Conservation (phyloP, 2,113 vertebrate species). For the Phalacrocorax aristotelis region DNA sequence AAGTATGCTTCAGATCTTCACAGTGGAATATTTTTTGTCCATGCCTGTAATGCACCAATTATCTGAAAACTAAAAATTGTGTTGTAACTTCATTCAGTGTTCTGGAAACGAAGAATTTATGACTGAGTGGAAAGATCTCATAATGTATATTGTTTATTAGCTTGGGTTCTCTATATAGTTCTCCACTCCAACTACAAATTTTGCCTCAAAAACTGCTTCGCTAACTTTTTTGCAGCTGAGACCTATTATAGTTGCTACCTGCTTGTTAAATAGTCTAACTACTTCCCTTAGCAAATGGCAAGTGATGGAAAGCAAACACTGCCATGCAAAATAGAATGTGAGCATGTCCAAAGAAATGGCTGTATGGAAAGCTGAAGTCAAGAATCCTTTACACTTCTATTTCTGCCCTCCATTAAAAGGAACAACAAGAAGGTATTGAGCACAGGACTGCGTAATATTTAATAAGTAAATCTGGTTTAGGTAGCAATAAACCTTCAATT, state of each 20-base stretch:
- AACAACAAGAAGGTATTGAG: not conserved
- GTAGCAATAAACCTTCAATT: not conserved
- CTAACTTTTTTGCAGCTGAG: not conserved
- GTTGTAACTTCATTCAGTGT: not conserved
- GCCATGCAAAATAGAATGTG: not conserved
- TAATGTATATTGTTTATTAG: not conserved
- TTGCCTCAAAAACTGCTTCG: not conserved
- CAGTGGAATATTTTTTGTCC: not conserved
- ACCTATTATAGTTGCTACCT: not conserved
- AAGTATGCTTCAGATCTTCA: not conserved
- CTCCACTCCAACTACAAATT: not conserved
- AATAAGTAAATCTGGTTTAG: not conserved
- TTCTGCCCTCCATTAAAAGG: not conserved
- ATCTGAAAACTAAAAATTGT: not conserved
- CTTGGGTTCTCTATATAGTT: not conserved
- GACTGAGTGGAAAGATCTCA: not conserved
- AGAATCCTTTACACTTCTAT: not conserved
- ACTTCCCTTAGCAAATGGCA: not conserved
- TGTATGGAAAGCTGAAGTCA: not conserved
- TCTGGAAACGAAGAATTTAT: not conserved
- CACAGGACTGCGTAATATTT: not conserved
- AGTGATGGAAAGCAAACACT: not conserved
- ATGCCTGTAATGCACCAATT: not conserved
- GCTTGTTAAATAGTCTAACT: not conserved
- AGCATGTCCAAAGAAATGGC: not conserved